Evolutionary conservation across 53 echinoderm and acorn worm genomes (phyloP), one percentile per base, ranked within the genome.

Genomic region (Temnopleurus reevesii): DNA sequence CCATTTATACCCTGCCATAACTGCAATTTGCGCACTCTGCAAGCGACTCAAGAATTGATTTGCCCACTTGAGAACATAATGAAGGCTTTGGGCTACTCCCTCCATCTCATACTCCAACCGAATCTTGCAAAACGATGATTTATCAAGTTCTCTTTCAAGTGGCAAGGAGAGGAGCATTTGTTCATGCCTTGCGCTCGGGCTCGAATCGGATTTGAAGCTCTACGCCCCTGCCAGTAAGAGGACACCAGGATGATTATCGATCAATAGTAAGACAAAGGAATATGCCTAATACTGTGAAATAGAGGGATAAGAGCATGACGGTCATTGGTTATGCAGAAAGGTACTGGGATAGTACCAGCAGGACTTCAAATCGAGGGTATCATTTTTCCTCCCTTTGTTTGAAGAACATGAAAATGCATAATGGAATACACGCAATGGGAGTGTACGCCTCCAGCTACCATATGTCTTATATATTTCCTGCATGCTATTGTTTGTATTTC

Each of bases 61-160:
- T 45, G 60, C 60, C 44, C 85, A 85, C 59, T 85, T 60, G 36
- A 27, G 45, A 43, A 59, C 27, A 85, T 85, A 85, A 85, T 60
- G 85, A 85, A 85, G 45, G 85, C 85, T 85, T 26, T 24, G 29
- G 85, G 85, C 85, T 60, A 85, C 26, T 43, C 59, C 60, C 53
- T 24, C 24, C 45, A 85, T 29, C 44, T 26, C 45, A 44, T 60
- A 46, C 85, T 60, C 61, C 44, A 13, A 29, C 21, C 57, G 60
- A 59, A 85, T 85, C 85, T 85, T 36, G 36, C 61, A 59, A 85
- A 85, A 85, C 60, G 85, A 43, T 46, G 85, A 85, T 85, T 60
- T 60, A 85, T 83, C 83, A 83, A 55, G 55, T 83, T 36, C 83
- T 35, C 53, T 83, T 53, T 56, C 38, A 55, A 83, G 83, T 83